phyloP scores from a whole-genome alignment of 2,888 invertebrate species.

The Rhamphomyia laevipes region DNA sequence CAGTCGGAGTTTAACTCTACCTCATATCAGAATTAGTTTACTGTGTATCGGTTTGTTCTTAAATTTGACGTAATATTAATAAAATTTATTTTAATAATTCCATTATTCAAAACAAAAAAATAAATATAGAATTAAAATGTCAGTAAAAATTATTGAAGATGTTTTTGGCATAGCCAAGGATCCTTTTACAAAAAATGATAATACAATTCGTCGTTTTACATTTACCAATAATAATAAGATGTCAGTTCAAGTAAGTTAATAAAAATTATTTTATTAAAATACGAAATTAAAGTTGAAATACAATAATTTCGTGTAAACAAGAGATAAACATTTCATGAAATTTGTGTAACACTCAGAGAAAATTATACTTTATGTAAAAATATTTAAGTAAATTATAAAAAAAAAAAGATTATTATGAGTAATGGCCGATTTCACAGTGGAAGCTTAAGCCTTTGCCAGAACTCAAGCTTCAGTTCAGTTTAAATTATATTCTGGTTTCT shows the following conservation, averaged over 20 bases:
- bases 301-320: no score
- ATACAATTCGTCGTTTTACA: constrained; percentile 27
- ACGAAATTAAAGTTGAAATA: no score
- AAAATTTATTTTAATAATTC: no score
- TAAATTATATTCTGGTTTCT: no score
- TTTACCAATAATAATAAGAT: constrained; percentile 24
- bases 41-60: not conserved
- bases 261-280: not conserved
- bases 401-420: no score
- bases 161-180: constrained; percentile 29
- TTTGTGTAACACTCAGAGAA: no score
- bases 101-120: no score
- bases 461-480: not conserved
- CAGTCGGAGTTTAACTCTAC: not conserved
- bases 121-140: not conserved
- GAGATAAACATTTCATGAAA: no score
- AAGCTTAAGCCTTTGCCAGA: not conserved
- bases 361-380: no score
- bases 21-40: not conserved
- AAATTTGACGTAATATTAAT: no score
- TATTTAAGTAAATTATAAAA: no score
- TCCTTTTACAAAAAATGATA: constrained; percentile 25
- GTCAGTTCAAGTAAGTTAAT: constrained; percentile 24
- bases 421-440: no score
- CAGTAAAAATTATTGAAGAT: constrained; percentile 29